Evolutionary conservation across 2,797 vertebrate species (phyloP), one percentile per base, ranked within the genome.

Genomic region (Hoplostethus mediterraneus): DNA sequence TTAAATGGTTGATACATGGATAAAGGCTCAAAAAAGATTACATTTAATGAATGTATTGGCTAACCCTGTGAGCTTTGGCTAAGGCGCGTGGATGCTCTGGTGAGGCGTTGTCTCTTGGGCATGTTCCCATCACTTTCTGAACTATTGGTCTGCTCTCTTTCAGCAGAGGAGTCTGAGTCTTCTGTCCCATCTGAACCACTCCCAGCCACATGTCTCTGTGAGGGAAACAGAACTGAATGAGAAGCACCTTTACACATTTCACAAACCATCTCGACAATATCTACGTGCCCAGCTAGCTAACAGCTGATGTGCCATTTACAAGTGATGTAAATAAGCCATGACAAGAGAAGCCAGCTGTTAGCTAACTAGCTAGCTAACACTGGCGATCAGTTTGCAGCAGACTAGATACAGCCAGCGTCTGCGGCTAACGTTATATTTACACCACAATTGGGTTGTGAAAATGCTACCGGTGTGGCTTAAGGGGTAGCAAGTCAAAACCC

Each of bases 41-140:
- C 0, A 28, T 48, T 42, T 14, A 28, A 6, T 61, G 16, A 9
- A 61, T 21, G 30, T 61, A 31, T 8, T 42, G 17, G 16, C 81
- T 81, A 80, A 99, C 98, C 98, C 94, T 99, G 98, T 63, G 98
- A 99, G 92, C 98, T 99, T 82, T 98, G 98, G 83, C 98, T 99
- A 67, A 98, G 96, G 60, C 98, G 93, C 53, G 97, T 96, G 0
- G 98, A 98, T 58, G 98, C 97, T 44, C 98, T 95, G 57, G 98
- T 99, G 60, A 99, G 94, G 0, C 98, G 96, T 67, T 97, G 97
- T 0, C 97, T 97, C 36, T 97, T 93, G 3, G 95, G 94, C 0
- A 95, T 94, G 6, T 95, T 95, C 31, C 96, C 96, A 30, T 99
- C 97, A 0, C 97, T 98, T 81, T 99, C 97, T 0, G 98, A 98